Conservation (phyloP, 1,140 invertebrate species). For the Melanaphis sacchari region DNA sequence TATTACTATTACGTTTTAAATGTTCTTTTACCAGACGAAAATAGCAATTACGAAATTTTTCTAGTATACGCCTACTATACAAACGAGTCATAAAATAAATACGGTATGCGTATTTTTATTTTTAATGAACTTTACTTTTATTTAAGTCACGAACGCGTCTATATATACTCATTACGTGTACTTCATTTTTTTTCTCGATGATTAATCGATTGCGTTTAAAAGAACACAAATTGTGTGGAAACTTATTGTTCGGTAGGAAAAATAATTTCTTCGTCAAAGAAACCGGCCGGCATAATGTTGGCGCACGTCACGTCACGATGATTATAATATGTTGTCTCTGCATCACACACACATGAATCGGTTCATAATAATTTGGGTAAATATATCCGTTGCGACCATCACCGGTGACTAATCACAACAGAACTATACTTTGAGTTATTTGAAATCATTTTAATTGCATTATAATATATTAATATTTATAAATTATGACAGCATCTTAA, state of each 20-base stretch:
- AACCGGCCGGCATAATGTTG: background rate
- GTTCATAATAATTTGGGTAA: background rate
- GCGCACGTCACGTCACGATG: background rate
- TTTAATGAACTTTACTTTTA: background rate
- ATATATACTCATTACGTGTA: background rate
- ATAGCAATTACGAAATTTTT: background rate
- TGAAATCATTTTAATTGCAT: background rate
- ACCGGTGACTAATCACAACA: background rate
- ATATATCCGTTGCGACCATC: background rate
- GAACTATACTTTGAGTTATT: background rate
- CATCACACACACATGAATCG: background rate
- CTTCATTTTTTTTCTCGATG: background rate
- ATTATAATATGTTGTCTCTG: background rate
- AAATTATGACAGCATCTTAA: background rate
- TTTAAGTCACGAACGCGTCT: background rate
- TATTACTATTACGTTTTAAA: background rate
- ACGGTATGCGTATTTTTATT: background rate
- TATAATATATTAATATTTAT: background rate
- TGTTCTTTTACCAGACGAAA: conserved; percentile 2
- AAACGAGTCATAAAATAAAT: background rate
- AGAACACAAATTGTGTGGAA: background rate
- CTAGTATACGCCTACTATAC: background rate
- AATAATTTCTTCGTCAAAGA: background rate
- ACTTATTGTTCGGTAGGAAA: background rate
- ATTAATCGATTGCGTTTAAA: background rate